Base-by-base conservation (phyloP, 2,797 vertebrate species). In the Pipistrellus pipistrellus region DNA sequence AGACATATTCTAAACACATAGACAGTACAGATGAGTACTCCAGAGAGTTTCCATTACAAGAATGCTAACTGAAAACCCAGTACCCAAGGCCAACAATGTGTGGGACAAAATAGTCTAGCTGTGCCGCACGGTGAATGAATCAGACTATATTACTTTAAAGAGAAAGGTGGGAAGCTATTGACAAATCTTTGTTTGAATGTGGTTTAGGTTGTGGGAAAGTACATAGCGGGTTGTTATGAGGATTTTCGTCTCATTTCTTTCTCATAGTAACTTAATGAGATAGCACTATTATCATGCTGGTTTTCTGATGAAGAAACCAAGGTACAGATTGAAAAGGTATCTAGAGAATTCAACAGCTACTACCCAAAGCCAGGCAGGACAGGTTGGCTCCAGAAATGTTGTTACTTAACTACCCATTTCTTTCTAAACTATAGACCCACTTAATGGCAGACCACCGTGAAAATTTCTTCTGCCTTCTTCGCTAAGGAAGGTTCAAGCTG, bases 261-360 rank as follows among this genome's bases (percentile, higher is more conserved):
- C 72, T 82, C 44, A 77, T 21, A 57, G 12, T 72, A 82, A 68
- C 18, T 84, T 44, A 38, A 0, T 18, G 80, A 85, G 44, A 12
- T 62, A 51, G 15, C 32, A 6, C 53, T 18, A 2, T 14, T 35
- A 35, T 59, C 71, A 38, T 32, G 15, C 25, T 35, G 1, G 11
- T 78, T 91, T 81, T 77, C 84, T 89, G 66, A 38, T 89, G 27
- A 83, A 57, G 81, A 86, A 92, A 86, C 38, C 66, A 76, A 71
- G 27, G 35, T 44, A n/a, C 38, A 3, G 41, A 55, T 35, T 78
- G 57, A 11, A 32, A 88, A 78, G 25, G 35, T 11, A 46, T 41
- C 15, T 51, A 7, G 59, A 32, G 46, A 87, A 73, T 15, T 69
- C 23, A 46, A 5, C 35, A 35, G 44, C 78, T 77, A 18, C 32